Evolutionary conservation across 2,113 vertebrate genomes (phyloP).

Genomic region (Myotis yumanensis): DNA sequence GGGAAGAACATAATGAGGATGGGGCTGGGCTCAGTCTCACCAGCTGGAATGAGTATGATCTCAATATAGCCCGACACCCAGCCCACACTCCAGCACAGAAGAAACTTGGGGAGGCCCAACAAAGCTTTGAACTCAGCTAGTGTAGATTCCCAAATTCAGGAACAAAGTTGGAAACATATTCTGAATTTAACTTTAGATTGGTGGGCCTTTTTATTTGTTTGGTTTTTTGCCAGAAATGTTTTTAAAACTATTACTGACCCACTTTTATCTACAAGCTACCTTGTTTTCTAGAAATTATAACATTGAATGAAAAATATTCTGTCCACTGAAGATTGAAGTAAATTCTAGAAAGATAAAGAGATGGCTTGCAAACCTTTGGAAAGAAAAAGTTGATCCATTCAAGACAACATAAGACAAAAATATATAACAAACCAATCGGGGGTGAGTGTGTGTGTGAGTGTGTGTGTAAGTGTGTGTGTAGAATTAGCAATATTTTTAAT

Average conservation of each 20-base stretch:
- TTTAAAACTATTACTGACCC: background rate
- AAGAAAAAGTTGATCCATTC: conserved; percentile 17
- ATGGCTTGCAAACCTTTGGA: background rate
- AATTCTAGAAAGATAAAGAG: conserved; percentile 25
- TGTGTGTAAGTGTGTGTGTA: background rate
- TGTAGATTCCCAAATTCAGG: background rate
- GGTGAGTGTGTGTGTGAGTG: background rate
- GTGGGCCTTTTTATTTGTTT: background rate
- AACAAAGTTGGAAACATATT: background rate
- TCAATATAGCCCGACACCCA: background rate
- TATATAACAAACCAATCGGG: background rate
- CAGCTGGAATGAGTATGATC: background rate
- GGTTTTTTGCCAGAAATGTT: background rate
- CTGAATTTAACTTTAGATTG: background rate
- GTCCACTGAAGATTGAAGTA: background rate
- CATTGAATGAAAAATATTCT: background rate
- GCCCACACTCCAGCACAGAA: background rate
- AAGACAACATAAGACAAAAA: background rate
- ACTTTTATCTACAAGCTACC: background rate
- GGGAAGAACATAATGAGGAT: background rate
- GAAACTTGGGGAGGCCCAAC: background rate
- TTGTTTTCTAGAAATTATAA: conserved; percentile 19
- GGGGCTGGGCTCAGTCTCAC: background rate
- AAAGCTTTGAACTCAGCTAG: background rate
- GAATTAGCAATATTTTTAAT: background rate